Evolutionary conservation across 1,140 invertebrate genomes (phyloP).

Genomic region (Laupala kohalensis): DNA sequence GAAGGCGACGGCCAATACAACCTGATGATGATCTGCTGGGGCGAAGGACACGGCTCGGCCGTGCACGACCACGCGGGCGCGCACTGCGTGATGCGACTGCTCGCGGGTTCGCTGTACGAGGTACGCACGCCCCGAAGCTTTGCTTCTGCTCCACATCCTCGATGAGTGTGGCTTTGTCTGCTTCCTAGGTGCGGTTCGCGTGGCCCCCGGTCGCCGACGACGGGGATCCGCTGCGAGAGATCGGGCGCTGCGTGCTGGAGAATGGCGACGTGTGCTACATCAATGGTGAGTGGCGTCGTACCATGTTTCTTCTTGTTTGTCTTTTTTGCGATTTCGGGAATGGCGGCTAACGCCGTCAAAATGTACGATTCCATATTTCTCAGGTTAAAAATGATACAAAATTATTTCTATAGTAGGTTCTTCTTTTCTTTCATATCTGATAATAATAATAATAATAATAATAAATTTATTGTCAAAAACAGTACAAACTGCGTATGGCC

Average conservation of each 20-base stretch:
- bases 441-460: too few species aligned
- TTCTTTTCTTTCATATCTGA: too few species aligned
- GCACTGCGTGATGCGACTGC: conserved; percentile 95
- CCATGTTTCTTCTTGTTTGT: too few species aligned
- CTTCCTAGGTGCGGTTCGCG: conserved; percentile 42
- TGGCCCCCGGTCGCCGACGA: conserved; percentile 47
- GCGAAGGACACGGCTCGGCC: conserved; percentile 81
- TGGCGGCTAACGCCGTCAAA: too few species aligned
- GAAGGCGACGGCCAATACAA: conserved; percentile 95
- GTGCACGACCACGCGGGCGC: conserved; percentile 95
- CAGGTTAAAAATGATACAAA: too few species aligned
- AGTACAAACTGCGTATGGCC: too few species aligned
- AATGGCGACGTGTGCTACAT: conserved; percentile 85
- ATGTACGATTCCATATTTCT: too few species aligned
- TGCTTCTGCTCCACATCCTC: too few species aligned
- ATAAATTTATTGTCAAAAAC: too few species aligned
- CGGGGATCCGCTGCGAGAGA: conserved; percentile 35
- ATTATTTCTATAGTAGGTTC: too few species aligned
- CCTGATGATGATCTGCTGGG: conserved; percentile 94
- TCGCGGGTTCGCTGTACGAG: conserved; percentile 57
- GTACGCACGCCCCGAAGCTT: conserved; percentile 24
- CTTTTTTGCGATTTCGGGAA: too few species aligned
- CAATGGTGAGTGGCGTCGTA: conserved; percentile 61
- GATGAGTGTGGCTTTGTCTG: too few species aligned
- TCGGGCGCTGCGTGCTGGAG: conserved; percentile 44